Evolutionary conservation across 2,113 vertebrate species (phyloP), one percentile per base, ranked within the genome.

Genomic region (Dasyornis broadbenti): DNA sequence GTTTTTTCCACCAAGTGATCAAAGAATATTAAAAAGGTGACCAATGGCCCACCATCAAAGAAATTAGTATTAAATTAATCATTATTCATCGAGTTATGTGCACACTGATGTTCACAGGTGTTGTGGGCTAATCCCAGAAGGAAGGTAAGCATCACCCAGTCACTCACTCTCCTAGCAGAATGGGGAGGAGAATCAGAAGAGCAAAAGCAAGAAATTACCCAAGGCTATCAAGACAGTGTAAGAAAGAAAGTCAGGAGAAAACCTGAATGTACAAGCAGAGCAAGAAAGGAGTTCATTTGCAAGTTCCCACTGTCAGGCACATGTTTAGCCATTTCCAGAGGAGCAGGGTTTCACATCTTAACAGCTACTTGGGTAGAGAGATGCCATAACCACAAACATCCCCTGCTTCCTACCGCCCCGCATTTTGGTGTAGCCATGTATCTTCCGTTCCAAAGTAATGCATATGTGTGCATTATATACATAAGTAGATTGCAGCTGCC

Each of bases 361-460:
- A 40, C 9, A 35, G 10, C 44, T 82, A 19, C 57, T 5, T 21
- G 19, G 8, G 11, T 17, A 71, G 47, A n/a, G 7, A 65, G 45
- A 53, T 19, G 5, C 2, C 30, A 14, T 9, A 23, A 23, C 7
- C 4, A n/a, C 15, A 54, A 57, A 53, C 1, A 5, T 6, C 2
- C 7, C 9, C 11, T 61, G 52, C 30, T 47, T 42, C 23, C 27
- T 79, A 31, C 27, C 66, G 22, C 15, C 19, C 28, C 30, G 7
- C 5, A 13, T 76, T 82, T 59, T 83, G 5, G 15, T 21, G 13
- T 42, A 42, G 6, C 18, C 6, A 6, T 7, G 26, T n/a, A 19
- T 5, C 5, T 11, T 40, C 4, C 1, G 1, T 63, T 20, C 6
- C 16, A 47, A 53, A 47, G 42, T 8, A 52, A 31, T 26, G 22